Conservation (phyloP, 2,888 invertebrate genomes). For the Encarsia formosa region DNA sequence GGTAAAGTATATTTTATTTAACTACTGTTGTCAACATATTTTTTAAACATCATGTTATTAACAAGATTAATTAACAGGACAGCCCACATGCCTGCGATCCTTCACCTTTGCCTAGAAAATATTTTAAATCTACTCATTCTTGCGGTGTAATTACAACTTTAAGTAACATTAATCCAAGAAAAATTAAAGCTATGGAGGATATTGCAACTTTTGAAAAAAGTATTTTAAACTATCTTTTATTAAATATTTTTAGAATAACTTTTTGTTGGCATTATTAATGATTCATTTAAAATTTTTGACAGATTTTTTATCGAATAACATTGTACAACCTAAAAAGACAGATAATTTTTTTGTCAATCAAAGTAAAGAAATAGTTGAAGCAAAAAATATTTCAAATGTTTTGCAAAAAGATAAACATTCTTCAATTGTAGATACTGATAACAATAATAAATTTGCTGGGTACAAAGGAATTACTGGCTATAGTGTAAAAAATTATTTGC, state of each 20-base stretch:
- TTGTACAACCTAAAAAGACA: slow-evolving; percentile 16
- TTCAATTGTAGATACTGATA: slow-evolving; percentile 16
- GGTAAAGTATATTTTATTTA: slow-evolving; percentile 46
- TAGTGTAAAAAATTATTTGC: background rate
- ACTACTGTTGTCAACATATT: background rate
- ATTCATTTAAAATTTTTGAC: slow-evolving; percentile 9
- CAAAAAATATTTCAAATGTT: slow-evolving; percentile 23
- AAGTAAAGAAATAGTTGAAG: slow-evolving; percentile 24
- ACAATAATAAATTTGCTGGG: slow-evolving; percentile 19
- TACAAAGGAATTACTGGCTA: background rate
- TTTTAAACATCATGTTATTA: background rate
- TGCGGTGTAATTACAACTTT: slow-evolving; percentile 37
- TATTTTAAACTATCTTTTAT: slow-evolving; percentile 23
- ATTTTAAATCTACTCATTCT: slow-evolving; percentile 30
- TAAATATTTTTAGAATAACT: no score
- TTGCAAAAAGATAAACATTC: slow-evolving; percentile 11
- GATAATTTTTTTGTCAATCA: slow-evolving; percentile 22
- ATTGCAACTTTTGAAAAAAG: slow-evolving; percentile 28
- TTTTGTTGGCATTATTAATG: slow-evolving; percentile 1
- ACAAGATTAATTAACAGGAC: slow-evolving; percentile 29
- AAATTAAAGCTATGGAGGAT: slow-evolving; percentile 19
- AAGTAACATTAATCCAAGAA: slow-evolving; percentile 35
- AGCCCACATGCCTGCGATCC: slow-evolving; percentile 29
- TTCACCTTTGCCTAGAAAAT: slow-evolving; percentile 31
- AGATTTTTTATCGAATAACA: slow-evolving; percentile 28